phyloP scores from a whole-genome alignment of 2,797 vertebrate genomes.

The Micrastur ruficollis region DNA sequence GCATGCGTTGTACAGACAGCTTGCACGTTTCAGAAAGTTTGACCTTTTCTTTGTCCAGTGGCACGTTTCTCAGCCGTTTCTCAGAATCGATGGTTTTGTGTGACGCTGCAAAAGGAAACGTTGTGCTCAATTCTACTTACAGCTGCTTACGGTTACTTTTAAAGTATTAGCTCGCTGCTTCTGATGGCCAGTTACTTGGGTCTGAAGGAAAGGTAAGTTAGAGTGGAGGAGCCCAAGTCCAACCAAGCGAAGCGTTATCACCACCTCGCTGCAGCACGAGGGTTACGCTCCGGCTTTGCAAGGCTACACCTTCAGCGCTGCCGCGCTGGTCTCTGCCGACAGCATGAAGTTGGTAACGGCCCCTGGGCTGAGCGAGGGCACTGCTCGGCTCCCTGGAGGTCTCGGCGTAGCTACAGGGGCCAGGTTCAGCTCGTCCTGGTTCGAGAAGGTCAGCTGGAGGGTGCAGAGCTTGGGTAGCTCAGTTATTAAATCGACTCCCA shows the following conservation, averaged over 20 bases:
- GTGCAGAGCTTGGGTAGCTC: background rate
- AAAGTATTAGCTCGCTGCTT: rapidly evolving
- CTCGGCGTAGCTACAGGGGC: background rate
- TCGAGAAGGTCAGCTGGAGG: background rate
- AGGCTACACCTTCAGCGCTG: background rate
- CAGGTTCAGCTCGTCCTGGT: background rate
- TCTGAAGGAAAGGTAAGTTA: background rate
- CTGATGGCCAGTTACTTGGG: background rate
- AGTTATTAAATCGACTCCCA: rapidly evolving
- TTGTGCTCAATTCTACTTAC: background rate
- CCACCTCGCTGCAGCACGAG: rapidly evolving
- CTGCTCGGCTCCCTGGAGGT: background rate
- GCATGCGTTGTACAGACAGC: rapidly evolving
- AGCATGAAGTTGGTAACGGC: rapidly evolving
- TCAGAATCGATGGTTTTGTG: rapidly evolving
- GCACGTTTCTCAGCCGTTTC: background rate
- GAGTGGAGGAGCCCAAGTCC: no score
- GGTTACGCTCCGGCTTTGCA: no score
- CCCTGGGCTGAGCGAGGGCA: background rate
- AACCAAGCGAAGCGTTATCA: background rate
- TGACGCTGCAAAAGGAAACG: rapidly evolving
- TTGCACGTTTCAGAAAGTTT: background rate
- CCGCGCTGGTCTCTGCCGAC: no score
- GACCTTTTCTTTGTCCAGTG: background rate
- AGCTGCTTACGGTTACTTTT: background rate